phyloP scores from a whole-genome alignment of 2,113 vertebrate species.

The Pyrgilauda ruficollis region DNA sequence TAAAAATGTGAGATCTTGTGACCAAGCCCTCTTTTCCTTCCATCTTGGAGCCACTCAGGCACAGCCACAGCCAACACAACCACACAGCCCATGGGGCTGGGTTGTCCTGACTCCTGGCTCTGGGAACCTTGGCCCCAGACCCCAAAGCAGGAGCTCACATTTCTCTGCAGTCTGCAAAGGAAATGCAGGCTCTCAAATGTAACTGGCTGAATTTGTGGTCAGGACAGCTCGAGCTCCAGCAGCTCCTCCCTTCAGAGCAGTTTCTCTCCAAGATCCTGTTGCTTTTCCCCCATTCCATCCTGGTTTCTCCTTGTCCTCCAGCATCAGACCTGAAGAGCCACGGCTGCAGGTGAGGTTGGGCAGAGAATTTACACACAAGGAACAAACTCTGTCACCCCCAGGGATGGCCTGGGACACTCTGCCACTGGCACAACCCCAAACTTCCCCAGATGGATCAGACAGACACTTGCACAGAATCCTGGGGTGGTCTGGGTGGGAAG shows the following conservation, averaged over 20 bases:
- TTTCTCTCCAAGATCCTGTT: background rate
- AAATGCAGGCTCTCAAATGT: background rate
- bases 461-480: background rate
- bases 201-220: background rate
- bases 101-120: fast-evolving
- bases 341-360: background rate
- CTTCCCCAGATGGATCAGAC: background rate
- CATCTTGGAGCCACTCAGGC: background rate
- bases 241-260: background rate
- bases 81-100: background rate
- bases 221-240: background rate
- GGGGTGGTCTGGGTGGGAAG: background rate
- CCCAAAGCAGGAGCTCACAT: background rate
- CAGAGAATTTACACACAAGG: background rate
- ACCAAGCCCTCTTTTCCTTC: background rate
- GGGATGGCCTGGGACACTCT: background rate
- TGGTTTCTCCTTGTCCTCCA: background rate
- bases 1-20: background rate
- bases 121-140: background rate
- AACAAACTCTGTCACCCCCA: background rate
- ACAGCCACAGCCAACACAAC: background rate
- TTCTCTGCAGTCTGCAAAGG: background rate
- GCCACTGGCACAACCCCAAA: background rate
- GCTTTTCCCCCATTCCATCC: background rate
- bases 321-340: background rate